Percentiles rank a stretch among this genome's conserved stretches.
Evolutionary conservation across 2,888 invertebrate species (phyloP).

Genomic region (Epistrophella euchroma): DNA sequence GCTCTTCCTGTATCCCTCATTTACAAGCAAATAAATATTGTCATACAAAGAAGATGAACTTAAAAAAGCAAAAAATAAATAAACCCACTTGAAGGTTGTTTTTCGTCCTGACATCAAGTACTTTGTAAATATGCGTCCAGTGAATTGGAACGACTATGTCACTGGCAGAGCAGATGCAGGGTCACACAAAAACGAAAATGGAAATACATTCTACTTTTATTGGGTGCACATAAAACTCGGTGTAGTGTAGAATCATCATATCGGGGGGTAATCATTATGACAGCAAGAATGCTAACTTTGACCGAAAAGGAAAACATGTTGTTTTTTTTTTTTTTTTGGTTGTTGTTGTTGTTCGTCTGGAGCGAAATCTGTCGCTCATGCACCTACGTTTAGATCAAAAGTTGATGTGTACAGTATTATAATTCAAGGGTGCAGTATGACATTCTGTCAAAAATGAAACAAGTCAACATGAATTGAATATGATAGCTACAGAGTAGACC

Average conservation of each 20-base stretch:
- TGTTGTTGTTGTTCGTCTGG: background rate
- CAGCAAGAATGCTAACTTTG: conserved; percentile 54
- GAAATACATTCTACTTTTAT: conserved; percentile 32
- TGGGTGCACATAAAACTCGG: conserved; percentile 31
- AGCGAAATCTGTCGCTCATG: conserved; percentile 55
- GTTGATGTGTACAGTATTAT: background rate
- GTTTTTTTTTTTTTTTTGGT: no score
- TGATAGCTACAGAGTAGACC: conserved; percentile 54
- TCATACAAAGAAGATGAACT: conserved; percentile 36
- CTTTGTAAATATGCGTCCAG: conserved; percentile 73
- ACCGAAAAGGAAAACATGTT: conserved; percentile 34
- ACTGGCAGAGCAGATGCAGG: conserved; percentile 71
- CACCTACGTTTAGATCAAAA: conserved; percentile 31
- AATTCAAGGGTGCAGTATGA: conserved; percentile 44
- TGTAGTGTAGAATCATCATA: conserved; percentile 54
- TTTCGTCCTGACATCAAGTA: conserved; percentile 75
- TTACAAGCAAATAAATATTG: conserved; percentile 69
- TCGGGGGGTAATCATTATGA: conserved; percentile 57
- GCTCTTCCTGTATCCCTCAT: conserved; percentile 39
- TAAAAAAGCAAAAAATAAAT: conserved; percentile 23
- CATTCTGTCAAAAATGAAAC: conserved; percentile 67
- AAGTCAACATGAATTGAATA: conserved; percentile 57
- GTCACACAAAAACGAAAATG: conserved; percentile 38
- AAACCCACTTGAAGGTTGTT: conserved; percentile 71
- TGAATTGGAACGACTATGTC: conserved; percentile 74